Conservation (phyloP, 2,888 invertebrate species). For the Invenusta paracnida region DNA sequence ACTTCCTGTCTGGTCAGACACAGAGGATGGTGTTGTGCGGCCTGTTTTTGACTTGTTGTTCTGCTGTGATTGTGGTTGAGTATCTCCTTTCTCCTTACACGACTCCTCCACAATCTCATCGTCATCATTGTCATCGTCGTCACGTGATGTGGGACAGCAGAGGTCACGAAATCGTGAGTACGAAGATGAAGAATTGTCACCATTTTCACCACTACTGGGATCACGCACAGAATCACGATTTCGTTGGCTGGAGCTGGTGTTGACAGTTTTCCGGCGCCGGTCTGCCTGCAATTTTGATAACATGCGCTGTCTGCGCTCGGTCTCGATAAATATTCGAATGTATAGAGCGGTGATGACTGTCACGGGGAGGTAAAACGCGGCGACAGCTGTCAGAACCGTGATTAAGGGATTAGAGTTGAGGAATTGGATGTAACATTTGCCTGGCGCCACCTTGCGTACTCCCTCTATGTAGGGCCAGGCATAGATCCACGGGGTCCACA, state of each 20-base stretch:
- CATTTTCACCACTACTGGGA: neutral
- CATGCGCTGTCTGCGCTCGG: constrained; percentile 89
- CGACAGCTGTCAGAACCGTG: constrained; percentile 90
- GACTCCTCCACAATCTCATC: neutral
- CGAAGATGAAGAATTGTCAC: neutral
- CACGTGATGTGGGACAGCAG: neutral
- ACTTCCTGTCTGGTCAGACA: neutral
- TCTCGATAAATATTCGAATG: constrained; percentile 91
- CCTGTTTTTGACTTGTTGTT: neutral
- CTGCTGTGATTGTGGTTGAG: neutral
- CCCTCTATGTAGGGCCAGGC: constrained; percentile 96
- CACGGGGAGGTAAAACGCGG: constrained; percentile 95
- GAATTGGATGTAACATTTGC: constrained; percentile 95
- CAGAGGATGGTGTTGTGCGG: neutral
- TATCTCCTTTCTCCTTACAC: neutral
- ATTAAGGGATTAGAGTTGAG: constrained; percentile 89
- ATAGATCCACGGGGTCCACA: constrained; percentile 99
- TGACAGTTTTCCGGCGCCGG: neutral
- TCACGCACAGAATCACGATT: neutral
- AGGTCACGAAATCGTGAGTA: neutral
- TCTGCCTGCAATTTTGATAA: constrained; percentile 60
- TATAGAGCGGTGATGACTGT: constrained; percentile 90
- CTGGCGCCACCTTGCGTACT: constrained; percentile 59
- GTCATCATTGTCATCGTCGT: neutral
- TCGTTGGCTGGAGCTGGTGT: neutral